Evolutionary conservation across 2,113 vertebrate genomes (phyloP), one percentile per base, ranked within the genome.

Genomic region (Eptesicus fuscus): DNA sequence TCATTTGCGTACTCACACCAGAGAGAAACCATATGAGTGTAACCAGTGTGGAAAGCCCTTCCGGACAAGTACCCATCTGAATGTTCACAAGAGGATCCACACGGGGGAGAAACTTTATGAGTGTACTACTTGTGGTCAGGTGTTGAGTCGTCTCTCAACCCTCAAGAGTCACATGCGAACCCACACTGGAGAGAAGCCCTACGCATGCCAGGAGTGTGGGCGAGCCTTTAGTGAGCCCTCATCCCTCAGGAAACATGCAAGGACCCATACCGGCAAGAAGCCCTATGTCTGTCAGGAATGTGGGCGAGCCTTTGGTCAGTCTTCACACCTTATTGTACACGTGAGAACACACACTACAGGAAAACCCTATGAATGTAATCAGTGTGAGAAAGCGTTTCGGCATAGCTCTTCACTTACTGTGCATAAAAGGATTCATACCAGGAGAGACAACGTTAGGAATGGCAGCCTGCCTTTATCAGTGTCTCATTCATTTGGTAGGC

Each of bases 161-260:
- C 98, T 99, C 10, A 99, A 99, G 95, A 99, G 99, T 83, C 99
- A 99, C 76, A 98, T 99, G 96, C 98, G 99, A 65, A 98, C 99
- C n/a, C 99, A 99, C 47, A 99, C 99, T 0, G 98, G 99, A 0
- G 99, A 99, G 96, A 99, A 99, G 97, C 99, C 99, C 6, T 99
- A 98, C 56, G 97, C 96, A 2, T 99, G 99, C 94, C 98, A 97
- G 88, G 98, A 99, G 94, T 99, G 99, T 4, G 98, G 98, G 0
- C 98, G 98, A 70, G 97, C 97, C 93, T 99, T 99, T 73, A 93
- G 97, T 0, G 98, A 98, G 2, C 98, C 98, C 35, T 98, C 98
- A 0, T 98, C 98, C 37, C 98, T 99, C 7, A 96, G 98, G 90
- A 98, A 98, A 2, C 98, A 98, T 47, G 73, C 95, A 10, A 97